Evolutionary conservation across 2,113 vertebrate species (phyloP).

Genomic region (Apistogramma diplotaenia): DNA sequence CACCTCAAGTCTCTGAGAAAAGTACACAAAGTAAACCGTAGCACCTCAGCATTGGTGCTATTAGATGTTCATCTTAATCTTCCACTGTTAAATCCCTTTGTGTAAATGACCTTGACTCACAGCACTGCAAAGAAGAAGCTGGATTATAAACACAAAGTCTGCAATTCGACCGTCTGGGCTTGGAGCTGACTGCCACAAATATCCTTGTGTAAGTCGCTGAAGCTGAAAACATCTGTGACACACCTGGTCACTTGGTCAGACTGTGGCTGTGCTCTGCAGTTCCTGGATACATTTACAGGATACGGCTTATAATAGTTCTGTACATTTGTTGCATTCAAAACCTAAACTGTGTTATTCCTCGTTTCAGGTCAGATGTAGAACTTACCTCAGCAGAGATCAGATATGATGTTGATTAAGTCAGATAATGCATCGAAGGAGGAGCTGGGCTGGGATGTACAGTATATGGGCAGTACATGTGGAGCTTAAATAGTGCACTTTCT

Average conservation of each 20-base stretch:
- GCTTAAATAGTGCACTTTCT: not conserved
- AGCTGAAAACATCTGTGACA: not conserved
- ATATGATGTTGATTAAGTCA: not conserved
- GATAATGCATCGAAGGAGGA: not conserved
- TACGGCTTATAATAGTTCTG: not conserved
- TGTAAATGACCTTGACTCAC: conserved; percentile 16
- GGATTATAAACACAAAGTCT: not conserved
- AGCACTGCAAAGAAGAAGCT: not conserved
- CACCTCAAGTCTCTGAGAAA: not conserved
- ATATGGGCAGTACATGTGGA: not conserved
- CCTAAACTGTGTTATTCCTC: not conserved
- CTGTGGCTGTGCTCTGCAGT: not conserved
- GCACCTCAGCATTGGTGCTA: not conserved
- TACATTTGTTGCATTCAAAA: not conserved
- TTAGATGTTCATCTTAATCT: not conserved
- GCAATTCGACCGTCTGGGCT: not conserved
- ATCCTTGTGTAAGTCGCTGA: not conserved
- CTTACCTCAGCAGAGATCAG: not conserved
- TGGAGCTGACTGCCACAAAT: not conserved
- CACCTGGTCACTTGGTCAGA: not conserved
- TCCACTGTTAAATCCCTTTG: conserved; percentile 13
- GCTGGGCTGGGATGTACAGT: not conserved
- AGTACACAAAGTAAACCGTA: conserved; percentile 3
- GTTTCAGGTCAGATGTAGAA: not conserved
- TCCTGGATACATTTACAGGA: not conserved